Percentiles rank a stretch among this genome's conserved stretches.
Evolutionary conservation across 53 echinoderm and acorn worm genomes (phyloP).

Genomic region (Echinometra lucunter): DNA sequence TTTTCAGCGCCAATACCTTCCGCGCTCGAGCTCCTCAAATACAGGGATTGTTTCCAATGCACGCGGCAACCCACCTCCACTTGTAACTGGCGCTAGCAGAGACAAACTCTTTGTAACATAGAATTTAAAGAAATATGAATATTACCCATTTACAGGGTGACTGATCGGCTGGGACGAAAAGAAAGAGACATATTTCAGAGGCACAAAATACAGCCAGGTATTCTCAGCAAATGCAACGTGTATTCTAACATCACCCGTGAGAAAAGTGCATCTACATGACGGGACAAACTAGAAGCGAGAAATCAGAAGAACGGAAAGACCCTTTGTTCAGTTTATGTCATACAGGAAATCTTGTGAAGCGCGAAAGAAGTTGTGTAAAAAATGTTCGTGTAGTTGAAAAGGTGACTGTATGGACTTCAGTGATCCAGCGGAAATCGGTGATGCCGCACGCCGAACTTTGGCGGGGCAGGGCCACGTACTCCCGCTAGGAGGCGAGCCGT

Average conservation of each 20-base stretch:
- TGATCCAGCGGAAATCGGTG: constrained; percentile 61
- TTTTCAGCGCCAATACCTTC: constrained; percentile 90
- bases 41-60: constrained; percentile 95
- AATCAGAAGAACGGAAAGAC: constrained; percentile 23
- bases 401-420: constrained; percentile 41
- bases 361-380: constrained; percentile 50
- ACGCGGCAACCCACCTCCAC: constrained; percentile 88
- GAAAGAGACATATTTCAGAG: not conserved
- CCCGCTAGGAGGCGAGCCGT: constrained; percentile 7
- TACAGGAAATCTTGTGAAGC: constrained; percentile 43
- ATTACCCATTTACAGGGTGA: constrained; percentile 29
- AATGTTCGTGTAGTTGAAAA: constrained; percentile 22
- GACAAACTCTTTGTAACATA: constrained; percentile 22
- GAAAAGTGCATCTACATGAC: constrained; percentile 23
- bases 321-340: constrained; percentile 39
- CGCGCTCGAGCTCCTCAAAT: constrained; percentile 90
- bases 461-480: constrained; percentile 29
- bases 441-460: constrained; percentile 41
- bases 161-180: constrained; percentile 44
- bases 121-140: constrained; percentile 35
- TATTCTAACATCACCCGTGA: constrained; percentile 58
- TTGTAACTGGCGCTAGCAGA: constrained; percentile 85
- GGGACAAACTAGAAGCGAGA: constrained; percentile 24
- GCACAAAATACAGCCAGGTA: constrained; percentile 50
- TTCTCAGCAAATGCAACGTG: constrained; percentile 57